Percentiles rank a stretch among this genome's conserved stretches.
phyloP scores from a whole-genome alignment of 2,797 vertebrate species.

The Erpetoichthys calabaricus region DNA sequence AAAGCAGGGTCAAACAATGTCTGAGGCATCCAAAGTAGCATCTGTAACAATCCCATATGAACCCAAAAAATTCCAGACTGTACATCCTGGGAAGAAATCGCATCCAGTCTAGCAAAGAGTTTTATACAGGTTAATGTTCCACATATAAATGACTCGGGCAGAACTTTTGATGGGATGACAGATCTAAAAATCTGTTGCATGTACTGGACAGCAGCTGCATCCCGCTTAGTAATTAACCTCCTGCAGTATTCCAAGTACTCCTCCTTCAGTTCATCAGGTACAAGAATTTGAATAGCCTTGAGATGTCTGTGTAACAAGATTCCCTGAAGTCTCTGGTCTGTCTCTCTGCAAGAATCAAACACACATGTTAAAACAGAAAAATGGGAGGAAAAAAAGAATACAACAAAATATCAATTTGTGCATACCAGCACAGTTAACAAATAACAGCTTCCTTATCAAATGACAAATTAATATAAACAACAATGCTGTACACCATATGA shows the following conservation, averaged over 20 bases:
- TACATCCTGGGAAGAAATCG: conserved; percentile 33
- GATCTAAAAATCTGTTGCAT: conserved; percentile 57
- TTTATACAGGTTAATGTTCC: conserved; percentile 65
- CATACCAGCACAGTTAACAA: too few relatives aligned
- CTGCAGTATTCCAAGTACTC: conserved; percentile 67
- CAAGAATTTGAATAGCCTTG: conserved; percentile 60
- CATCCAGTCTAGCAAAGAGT: conserved; percentile 49
- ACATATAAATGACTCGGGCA: conserved; percentile 65
- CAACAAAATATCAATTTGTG: too few relatives aligned
- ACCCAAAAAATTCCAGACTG: conserved; percentile 83
- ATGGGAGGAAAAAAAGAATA: too few relatives aligned
- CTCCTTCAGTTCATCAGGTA: conserved; percentile 57
- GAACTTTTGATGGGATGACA: conserved; percentile 46
- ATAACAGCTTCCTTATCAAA: too few relatives aligned
- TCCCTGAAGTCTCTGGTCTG: conserved; percentile 68
- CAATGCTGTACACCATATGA: too few relatives aligned
- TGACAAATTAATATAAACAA: too few relatives aligned
- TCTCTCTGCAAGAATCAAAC: conserved; percentile 32
- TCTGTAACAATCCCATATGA: conserved; percentile 77
- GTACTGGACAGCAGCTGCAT: conserved; percentile 35
- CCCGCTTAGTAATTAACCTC: conserved; percentile 44
- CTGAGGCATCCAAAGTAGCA: conserved; percentile 82
- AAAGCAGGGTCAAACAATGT: conserved; percentile 83
- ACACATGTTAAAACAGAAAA: too few relatives aligned
- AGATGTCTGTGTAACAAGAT: conserved; percentile 64